A percentile compares a stretch with the other conserved stretches of the same genome.
These are phyloP conservation scores for Nemotelus pantherinus DNA, from an alignment of 2,888 invertebrate genomes.

Conservation along the genomic window DNA sequence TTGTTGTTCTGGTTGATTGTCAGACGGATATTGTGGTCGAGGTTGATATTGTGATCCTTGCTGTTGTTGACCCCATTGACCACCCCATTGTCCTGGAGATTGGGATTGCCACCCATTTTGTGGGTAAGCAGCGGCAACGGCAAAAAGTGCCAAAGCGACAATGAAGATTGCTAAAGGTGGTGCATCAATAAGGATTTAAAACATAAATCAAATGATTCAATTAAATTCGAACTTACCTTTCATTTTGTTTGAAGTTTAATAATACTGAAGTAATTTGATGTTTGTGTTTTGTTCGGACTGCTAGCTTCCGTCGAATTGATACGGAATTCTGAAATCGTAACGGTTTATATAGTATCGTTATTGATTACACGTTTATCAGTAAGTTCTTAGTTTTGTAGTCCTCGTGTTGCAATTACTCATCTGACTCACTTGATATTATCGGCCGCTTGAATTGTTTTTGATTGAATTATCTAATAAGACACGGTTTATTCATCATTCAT, in stretches of 20 bases:
- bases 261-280: no score
- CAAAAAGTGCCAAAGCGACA: not conserved
- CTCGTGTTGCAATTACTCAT: not conserved
- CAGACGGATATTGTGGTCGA: not conserved
- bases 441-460: not conserved
- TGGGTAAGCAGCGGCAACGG: constrained; percentile 2
- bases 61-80: constrained; percentile 17
- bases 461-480: not conserved
- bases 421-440: not conserved
- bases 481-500: no score
- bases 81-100: constrained; percentile 1
- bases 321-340: not conserved
- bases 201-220: not conserved
- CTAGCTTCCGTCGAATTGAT: not conserved
- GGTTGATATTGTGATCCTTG: not conserved
- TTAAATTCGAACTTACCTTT: not conserved
- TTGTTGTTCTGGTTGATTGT: not conserved
- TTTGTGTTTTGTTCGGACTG: not conserved
- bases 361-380: not conserved
- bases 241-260: not conserved
- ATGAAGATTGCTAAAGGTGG: not conserved
- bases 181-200: not conserved
- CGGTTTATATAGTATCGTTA: not conserved
- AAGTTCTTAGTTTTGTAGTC: not conserved
- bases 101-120: not conserved